A percentile compares a stretch with the other conserved stretches of the same genome.
phyloP scores from a whole-genome alignment of 1,140 invertebrate genomes.

The Cydia strobilella region DNA sequence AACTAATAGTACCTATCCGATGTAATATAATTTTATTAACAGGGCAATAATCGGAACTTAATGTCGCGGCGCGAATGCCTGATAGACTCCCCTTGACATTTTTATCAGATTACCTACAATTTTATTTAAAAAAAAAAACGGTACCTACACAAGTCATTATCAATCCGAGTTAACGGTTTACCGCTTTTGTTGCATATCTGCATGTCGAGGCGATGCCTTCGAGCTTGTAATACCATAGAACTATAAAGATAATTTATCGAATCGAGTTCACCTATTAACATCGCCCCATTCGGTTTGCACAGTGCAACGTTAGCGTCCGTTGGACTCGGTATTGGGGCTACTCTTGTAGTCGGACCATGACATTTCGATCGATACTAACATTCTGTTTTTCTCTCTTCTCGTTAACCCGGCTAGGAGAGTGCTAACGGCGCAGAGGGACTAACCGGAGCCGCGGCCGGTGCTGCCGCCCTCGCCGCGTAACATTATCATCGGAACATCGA shows the following conservation, averaged over 20 bases:
- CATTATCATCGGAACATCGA: constrained; percentile 75
- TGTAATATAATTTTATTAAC: constrained; percentile 71
- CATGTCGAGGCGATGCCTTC: constrained; percentile 60
- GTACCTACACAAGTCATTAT: constrained; percentile 65
- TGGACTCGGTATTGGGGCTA: constrained; percentile 67
- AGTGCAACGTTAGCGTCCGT: constrained; percentile 45
- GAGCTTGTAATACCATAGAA: constrained; percentile 29
- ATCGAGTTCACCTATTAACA: constrained; percentile 24
- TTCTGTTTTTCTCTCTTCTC: constrained; percentile 81
- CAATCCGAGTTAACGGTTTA: constrained; percentile 73
- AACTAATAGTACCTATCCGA: constrained; percentile 73
- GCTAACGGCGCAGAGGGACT: constrained; percentile 81
- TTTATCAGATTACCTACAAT: constrained; percentile 52
- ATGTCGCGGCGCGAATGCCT: constrained; percentile 78
- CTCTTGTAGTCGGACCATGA: constrained; percentile 73
- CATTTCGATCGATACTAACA: constrained; percentile 81
- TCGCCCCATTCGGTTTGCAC: constrained; percentile 34
- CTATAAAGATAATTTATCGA: not conserved
- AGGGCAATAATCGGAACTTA: constrained; percentile 64
- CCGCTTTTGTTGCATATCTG: constrained; percentile 69
- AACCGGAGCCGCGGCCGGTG: constrained; percentile 67
- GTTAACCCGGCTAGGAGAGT: constrained; percentile 84
- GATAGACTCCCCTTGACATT: constrained; percentile 71
- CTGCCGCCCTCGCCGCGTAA: constrained; percentile 66
- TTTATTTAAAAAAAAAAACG: constrained; percentile 54